Conservation (phyloP, 2,888 invertebrate genomes). For the Hyposoter dolosus region DNA sequence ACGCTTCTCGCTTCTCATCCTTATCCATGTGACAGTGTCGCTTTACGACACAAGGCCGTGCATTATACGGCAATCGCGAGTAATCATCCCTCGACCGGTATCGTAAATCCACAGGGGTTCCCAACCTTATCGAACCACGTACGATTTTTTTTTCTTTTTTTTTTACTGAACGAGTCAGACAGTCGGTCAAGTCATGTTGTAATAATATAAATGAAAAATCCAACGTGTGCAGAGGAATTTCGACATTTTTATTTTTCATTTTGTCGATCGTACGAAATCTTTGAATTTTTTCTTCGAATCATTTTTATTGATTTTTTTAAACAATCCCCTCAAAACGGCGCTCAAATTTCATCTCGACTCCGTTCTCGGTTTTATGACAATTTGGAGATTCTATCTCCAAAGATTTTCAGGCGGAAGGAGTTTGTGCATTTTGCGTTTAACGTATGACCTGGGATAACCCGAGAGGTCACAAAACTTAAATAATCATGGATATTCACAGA, state of each 20-base stretch:
- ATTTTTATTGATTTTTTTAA: not conserved
- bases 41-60: slow-evolving; percentile 84
- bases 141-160: slow-evolving; percentile 31
- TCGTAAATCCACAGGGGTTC: slow-evolving; percentile 83
- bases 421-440: slow-evolving; percentile 54
- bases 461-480: slow-evolving; percentile 53
- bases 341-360: not conserved
- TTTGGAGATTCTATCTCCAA: not conserved
- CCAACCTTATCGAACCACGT: slow-evolving; percentile 81
- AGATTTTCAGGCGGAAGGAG: not conserved
- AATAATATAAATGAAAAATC: slow-evolving; percentile 34
- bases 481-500: slow-evolving; percentile 59
- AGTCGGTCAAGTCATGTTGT: slow-evolving; percentile 34
- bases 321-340: not conserved
- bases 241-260: not conserved
- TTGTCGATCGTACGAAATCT: not conserved
- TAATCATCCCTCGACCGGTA: slow-evolving; percentile 82
- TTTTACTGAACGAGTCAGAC: slow-evolving; percentile 44
- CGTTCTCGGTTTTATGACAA: not conserved
- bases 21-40: slow-evolving; percentile 68
- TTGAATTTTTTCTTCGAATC: slow-evolving; percentile 17
- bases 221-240: not conserved
- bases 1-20: slow-evolving; percentile 50
- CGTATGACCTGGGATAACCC: slow-evolving; percentile 31
- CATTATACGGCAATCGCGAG: slow-evolving; percentile 83